Conservation (phyloP, 2,888 invertebrate species). For the Torymus auratus region DNA sequence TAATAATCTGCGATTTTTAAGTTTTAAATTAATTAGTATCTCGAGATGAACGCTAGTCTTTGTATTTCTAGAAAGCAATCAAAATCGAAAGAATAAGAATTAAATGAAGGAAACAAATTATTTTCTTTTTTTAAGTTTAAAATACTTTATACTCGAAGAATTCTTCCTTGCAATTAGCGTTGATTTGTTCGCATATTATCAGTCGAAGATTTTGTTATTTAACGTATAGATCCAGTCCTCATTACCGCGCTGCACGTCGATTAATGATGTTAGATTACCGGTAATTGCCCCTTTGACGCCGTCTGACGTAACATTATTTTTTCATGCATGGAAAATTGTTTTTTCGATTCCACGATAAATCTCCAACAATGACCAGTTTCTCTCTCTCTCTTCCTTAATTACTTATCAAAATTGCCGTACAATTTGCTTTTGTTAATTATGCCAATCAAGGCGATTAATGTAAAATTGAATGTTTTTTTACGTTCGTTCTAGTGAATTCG, state of each 20-base stretch:
- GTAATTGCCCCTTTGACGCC: constrained; percentile 40
- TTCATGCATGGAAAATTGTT: constrained; percentile 33
- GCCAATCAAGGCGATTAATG: constrained; percentile 2
- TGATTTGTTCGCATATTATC: background rate
- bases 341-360: constrained; percentile 39
- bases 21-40: too few relatives aligned
- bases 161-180: background rate
- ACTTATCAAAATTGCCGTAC: constrained; percentile 9
- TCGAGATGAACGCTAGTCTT: too few relatives aligned
- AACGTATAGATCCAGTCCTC: constrained; percentile 22
- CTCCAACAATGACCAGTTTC: constrained; percentile 2
- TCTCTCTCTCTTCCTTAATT: constrained; percentile 40
- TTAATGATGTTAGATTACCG: constrained; percentile 41
- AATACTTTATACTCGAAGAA: background rate
- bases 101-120: too few relatives aligned
- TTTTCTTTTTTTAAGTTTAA: too few relatives aligned
- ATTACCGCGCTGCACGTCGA: constrained; percentile 25
- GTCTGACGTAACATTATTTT: constrained; percentile 45
- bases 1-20: too few relatives aligned
- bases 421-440: constrained; percentile 21
- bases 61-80: too few relatives aligned
- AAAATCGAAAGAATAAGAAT: too few relatives aligned
- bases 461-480: constrained; percentile 3
- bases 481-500: background rate
- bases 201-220: constrained; percentile 22